Conservation (phyloP, 2,797 vertebrate species). For the Liasis olivaceus region DNA sequence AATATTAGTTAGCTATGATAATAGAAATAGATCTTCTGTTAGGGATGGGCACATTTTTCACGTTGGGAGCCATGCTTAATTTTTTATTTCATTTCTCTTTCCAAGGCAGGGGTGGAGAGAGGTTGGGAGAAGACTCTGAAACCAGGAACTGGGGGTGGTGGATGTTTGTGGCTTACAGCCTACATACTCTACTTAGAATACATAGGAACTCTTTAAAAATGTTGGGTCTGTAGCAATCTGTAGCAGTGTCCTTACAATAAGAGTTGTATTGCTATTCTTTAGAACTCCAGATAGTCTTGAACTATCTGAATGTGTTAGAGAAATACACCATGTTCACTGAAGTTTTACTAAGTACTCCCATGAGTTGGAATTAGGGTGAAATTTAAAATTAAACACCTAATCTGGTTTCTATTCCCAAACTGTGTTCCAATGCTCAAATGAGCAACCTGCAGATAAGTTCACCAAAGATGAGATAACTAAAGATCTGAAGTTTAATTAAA, state of each 20-base stretch:
- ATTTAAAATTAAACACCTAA: background rate
- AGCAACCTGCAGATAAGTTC: too few relatives aligned
- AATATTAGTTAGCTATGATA: background rate
- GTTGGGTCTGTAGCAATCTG: background rate
- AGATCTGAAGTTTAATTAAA: too few relatives aligned
- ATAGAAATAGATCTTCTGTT: background rate
- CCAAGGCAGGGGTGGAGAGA: background rate
- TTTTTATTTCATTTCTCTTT: background rate
- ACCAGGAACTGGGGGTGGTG: too few relatives aligned
- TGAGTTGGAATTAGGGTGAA: background rate
- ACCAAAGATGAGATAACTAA: too few relatives aligned
- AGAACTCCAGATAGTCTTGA: background rate
- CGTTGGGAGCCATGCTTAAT: too few relatives aligned
- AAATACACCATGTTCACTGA: background rate
- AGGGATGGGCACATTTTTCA: too few relatives aligned
- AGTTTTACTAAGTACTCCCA: slow-evolving; percentile 14
- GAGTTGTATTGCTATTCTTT: background rate
- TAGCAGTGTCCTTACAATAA: background rate
- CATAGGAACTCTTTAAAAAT: background rate
- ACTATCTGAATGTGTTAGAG: background rate
- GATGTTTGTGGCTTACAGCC: too few relatives aligned
- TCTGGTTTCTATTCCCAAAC: too few relatives aligned
- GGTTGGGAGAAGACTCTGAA: too few relatives aligned
- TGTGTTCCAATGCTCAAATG: too few relatives aligned
- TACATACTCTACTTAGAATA: too few relatives aligned